phyloP scores from a whole-genome alignment of 2,797 vertebrate species.

The Sciurus vulgaris region DNA sequence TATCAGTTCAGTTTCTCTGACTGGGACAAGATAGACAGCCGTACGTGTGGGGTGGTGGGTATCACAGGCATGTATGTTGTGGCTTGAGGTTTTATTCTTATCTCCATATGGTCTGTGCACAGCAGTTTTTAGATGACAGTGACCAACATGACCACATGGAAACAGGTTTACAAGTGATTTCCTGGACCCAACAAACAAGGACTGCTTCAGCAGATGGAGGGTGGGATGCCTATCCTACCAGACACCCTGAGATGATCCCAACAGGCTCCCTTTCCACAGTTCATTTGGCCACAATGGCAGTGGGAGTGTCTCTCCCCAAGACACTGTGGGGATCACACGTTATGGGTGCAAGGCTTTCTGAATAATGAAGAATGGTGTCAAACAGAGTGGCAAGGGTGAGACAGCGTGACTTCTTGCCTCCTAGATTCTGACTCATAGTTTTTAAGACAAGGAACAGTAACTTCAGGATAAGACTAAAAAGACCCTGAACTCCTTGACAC shows the following conservation, averaged over 20 bases:
- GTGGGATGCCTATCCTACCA: not conserved
- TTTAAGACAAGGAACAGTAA: not conserved
- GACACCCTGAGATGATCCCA: not conserved
- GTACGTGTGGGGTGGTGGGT: fast-evolving
- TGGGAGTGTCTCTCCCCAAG: not conserved
- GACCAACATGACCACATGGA: not conserved
- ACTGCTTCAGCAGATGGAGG: not conserved
- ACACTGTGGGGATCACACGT: not conserved
- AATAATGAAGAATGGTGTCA: not conserved
- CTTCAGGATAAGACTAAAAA: not conserved
- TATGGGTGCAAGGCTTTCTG: not conserved
- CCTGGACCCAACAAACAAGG: not conserved
- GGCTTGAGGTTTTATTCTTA: not conserved
- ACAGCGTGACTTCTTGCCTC: not conserved
- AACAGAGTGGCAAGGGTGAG: not conserved
- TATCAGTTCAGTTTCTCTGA: not conserved
- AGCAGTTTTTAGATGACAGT: not conserved
- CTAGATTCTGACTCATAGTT: not conserved
- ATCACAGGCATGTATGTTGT: not conserved
- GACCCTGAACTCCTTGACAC: not conserved
- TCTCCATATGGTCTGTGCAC: not conserved
- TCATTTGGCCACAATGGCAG: not conserved
- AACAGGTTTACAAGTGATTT: not conserved
- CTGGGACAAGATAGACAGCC: not conserved
- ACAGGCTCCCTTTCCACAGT: not conserved